Evolutionary conservation across 2,888 invertebrate genomes (phyloP).

Genomic region (Amphipyra tragopoginis): DNA sequence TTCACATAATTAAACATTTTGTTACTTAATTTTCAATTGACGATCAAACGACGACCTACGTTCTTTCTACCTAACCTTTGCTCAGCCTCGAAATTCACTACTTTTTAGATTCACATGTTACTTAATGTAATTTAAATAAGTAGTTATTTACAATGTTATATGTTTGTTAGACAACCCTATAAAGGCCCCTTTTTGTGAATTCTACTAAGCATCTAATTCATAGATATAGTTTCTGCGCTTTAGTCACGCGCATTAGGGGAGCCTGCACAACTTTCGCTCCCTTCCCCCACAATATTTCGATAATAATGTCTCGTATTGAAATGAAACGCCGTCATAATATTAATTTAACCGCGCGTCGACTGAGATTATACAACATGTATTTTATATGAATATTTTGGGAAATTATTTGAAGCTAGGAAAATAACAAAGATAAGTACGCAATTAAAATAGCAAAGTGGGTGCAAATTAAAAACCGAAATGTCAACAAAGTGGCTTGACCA

Average conservation of each 20-base stretch:
- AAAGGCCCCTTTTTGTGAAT: conserved; percentile 72
- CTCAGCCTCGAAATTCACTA: not conserved
- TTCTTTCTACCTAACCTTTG: no score
- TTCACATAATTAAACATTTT: conserved; percentile 48
- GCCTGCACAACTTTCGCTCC: conserved; percentile 64
- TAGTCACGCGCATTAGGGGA: conserved; percentile 79
- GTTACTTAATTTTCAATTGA: conserved; percentile 41
- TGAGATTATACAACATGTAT: conserved; percentile 42
- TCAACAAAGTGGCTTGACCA: conserved; percentile 77
- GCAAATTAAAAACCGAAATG: conserved; percentile 78
- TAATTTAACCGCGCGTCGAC: conserved; percentile 60
- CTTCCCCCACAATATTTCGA: conserved; percentile 73
- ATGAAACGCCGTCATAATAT: conserved; percentile 79
- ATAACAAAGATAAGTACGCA: conserved; percentile 34
- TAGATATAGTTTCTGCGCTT: conserved; percentile 81
- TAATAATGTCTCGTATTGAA: conserved; percentile 78
- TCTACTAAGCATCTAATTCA: conserved; percentile 81
- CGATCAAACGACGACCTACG: conserved; percentile 14
- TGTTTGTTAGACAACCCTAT: conserved; percentile 68
- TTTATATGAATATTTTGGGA: not conserved
- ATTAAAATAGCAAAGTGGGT: conserved; percentile 64
- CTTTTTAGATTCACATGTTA: not conserved
- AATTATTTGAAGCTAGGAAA: conserved; percentile 53
- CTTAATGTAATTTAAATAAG: not conserved
- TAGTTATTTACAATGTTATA: conserved; percentile 1